Conservation (phyloP, 2,797 vertebrate species). For the Oreonectes daqikongensis region DNA sequence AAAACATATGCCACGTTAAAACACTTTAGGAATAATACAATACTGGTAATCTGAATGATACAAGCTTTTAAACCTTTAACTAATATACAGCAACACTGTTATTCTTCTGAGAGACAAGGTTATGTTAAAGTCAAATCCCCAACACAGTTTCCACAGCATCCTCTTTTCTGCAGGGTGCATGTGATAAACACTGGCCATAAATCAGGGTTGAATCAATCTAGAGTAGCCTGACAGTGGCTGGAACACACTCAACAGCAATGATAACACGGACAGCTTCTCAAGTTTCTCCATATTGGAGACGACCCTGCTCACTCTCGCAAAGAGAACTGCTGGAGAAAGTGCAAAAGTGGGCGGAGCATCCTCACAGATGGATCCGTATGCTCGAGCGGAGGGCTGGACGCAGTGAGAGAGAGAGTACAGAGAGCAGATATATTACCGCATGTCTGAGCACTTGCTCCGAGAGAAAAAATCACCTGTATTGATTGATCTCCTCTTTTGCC, state of each 20-base stretch:
- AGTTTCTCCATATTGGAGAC: conserved; percentile 52
- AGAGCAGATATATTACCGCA: conserved; percentile 40
- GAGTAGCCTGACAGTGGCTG: conserved; percentile 50
- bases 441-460: conserved; percentile 50
- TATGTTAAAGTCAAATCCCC: neutral
- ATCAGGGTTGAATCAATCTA: conserved; percentile 58
- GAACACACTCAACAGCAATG: conserved; percentile 37
- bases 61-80: neutral
- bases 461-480: conserved; percentile 53
- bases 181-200: conserved; percentile 54
- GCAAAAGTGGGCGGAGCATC: conserved; percentile 19
- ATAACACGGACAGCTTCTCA: conserved; percentile 52
- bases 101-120: neutral
- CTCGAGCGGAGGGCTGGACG: conserved; percentile 2
- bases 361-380: conserved; percentile 33
- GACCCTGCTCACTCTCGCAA: conserved; percentile 11
- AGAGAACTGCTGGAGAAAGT: conserved; percentile 4
- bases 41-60: neutral
- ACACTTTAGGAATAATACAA: conserved; percentile 28
- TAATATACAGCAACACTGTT: neutral
- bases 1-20: too few relatives aligned
- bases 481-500: conserved; percentile 57
- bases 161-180: conserved; percentile 38
- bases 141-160: neutral
- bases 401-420: conserved; percentile 15